A percentile compares a stretch with the other conserved stretches of the same genome.
phyloP scores from a whole-genome alignment of 1,140 invertebrate species.

The Zaprionus davidi region DNA sequence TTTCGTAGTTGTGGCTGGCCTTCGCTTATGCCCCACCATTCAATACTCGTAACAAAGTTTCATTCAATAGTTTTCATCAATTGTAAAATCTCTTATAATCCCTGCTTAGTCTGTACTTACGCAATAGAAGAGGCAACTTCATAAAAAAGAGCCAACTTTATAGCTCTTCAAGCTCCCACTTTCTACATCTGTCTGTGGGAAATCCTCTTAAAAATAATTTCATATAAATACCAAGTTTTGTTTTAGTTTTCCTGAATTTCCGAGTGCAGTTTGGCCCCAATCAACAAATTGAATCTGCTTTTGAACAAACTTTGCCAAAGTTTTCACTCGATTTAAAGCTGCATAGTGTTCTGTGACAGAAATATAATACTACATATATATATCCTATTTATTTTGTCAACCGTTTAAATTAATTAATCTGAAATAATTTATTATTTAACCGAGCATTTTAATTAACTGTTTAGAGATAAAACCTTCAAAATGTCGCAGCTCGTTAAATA shows the following conservation, averaged over 20 bases:
- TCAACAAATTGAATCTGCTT: slow-evolving; percentile 1
- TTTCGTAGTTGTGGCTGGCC: no score
- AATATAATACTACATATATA: neutral
- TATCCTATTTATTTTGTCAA: no score
- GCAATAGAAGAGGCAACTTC: neutral
- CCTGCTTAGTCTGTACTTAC: neutral
- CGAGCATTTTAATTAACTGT: slow-evolving; percentile 2
- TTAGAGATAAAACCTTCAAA: neutral
- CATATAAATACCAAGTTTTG: neutral
- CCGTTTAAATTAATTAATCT: neutral
- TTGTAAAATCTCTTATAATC: neutral
- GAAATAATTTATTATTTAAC: neutral
- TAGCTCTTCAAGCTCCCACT: neutral
- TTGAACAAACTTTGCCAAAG: neutral
- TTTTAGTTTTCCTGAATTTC: neutral
- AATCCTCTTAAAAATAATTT: slow-evolving; percentile 8
- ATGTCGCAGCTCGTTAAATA: slow-evolving; percentile 4
- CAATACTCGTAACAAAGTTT: neutral
- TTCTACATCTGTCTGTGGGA: neutral
- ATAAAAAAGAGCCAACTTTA: neutral
- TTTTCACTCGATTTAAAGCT: neutral
- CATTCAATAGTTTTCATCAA: neutral
- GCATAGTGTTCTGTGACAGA: neutral
- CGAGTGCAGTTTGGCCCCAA: neutral
- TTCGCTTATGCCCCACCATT: no score